Evolutionary conservation across 2,113 vertebrate species (phyloP).

Genomic region (Lophotis ruficrista): DNA sequence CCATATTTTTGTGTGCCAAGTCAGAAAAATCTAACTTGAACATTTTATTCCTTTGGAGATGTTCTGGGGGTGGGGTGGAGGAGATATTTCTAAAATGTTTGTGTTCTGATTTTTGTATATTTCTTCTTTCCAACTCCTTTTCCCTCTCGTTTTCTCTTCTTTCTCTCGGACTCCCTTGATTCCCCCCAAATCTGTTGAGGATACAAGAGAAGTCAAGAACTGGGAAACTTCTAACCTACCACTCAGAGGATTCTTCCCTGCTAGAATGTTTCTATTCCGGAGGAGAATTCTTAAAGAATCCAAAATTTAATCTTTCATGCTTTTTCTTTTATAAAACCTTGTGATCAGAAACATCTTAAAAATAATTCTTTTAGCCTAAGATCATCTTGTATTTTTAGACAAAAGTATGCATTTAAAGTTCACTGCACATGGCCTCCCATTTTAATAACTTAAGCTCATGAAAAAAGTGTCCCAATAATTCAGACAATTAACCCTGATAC

Average conservation of each 20-base stretch:
- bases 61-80: not conserved
- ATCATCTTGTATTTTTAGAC: not conserved
- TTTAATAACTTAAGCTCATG: slow-evolving; percentile 44
- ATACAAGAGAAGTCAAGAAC: not conserved
- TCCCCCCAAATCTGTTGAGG: not conserved
- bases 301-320: not conserved
- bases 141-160: not conserved
- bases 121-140: not conserved
- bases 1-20: not conserved
- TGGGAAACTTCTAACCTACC: not conserved
- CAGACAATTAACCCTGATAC: slow-evolving; percentile 49
- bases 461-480: slow-evolving; percentile 36
- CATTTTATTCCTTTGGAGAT: not conserved
- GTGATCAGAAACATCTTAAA: not conserved
- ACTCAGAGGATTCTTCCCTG: not conserved
- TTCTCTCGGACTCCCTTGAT: rapidly evolving
- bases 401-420: not conserved
- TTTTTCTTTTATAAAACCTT: not conserved
- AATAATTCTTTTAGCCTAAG: not conserved
- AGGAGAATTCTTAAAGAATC: not conserved
- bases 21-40: not conserved
- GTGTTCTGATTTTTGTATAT: not conserved
- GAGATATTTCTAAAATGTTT: not conserved
- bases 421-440: not conserved
- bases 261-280: not conserved